Percentiles rank a stretch among this genome's conserved stretches.
phyloP scores from a whole-genome alignment of 2,113 vertebrate species.

The Heliornis fulica region DNA sequence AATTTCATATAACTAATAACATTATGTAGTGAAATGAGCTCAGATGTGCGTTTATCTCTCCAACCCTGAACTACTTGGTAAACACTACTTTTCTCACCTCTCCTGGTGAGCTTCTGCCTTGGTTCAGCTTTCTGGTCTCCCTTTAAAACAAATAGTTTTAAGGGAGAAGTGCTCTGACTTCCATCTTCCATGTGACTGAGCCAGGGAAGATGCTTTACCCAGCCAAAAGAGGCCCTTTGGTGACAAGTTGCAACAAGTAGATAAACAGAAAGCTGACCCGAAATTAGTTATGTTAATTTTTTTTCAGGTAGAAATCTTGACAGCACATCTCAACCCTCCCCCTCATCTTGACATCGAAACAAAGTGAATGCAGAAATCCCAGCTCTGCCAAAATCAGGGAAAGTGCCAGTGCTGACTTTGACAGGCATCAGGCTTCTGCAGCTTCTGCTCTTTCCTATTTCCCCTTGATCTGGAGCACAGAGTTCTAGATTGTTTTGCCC shows the following conservation, averaged over 20 bases:
- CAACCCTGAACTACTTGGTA: constrained; percentile 18
- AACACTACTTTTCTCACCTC: background rate
- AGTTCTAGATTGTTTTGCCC: background rate
- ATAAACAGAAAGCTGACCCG: background rate
- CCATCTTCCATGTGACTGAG: background rate
- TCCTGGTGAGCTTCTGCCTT: background rate
- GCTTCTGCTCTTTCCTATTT: background rate
- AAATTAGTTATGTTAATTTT: background rate
- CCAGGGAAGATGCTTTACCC: background rate
- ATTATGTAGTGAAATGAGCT: constrained; percentile 57
- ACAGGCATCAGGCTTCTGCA: background rate
- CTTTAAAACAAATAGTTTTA: constrained; percentile 1
- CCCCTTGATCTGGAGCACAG: background rate
- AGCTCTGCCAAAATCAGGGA: background rate
- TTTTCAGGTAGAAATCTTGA: background rate
- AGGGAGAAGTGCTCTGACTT: background rate
- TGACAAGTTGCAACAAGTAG: background rate
- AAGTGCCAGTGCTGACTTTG: background rate
- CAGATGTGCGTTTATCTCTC: constrained; percentile 46
- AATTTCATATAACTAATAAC: constrained; percentile 72
- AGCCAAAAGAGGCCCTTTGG: background rate
- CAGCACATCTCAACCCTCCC: background rate
- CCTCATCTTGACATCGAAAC: background rate
- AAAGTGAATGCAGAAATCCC: background rate
- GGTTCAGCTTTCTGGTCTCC: background rate